These are phyloP conservation scores for Cetonia aurata DNA, from an alignment of 2,888 invertebrate genomes.

Conservation along the genomic window DNA sequence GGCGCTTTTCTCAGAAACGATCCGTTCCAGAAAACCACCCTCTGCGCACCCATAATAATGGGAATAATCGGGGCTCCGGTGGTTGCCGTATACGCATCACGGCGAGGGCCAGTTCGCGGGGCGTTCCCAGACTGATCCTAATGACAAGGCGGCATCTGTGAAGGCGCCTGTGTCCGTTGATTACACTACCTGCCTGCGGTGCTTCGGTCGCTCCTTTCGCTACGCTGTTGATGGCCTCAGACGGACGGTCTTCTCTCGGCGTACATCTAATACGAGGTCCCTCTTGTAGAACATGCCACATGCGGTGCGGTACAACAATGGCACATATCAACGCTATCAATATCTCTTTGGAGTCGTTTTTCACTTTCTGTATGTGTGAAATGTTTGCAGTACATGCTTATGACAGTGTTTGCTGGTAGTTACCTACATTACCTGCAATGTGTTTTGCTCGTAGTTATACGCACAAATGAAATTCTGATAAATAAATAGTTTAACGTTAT, in stretches of 20 bases:
- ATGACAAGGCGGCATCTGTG: constrained; percentile 57
- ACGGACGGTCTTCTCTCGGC: background rate
- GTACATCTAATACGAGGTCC: constrained; percentile 46
- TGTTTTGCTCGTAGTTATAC: too few relatives aligned
- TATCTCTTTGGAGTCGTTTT: constrained; percentile 2
- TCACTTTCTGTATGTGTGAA: constrained; percentile 4
- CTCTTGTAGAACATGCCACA: constrained; percentile 48
- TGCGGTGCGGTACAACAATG: constrained; percentile 44
- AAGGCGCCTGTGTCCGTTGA: constrained; percentile 57
- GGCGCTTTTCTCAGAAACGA: constrained; percentile 37
- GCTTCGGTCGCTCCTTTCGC: background rate
- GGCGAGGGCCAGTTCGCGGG: constrained; percentile 26
- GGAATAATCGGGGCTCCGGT: constrained; percentile 42
- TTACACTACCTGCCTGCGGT: constrained; percentile 52
- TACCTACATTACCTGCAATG: too few relatives aligned
- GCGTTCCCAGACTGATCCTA: constrained; percentile 53
- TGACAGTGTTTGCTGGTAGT: too few relatives aligned
- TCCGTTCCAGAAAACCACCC: constrained; percentile 39
- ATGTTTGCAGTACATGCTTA: background rate
- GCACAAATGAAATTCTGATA: too few relatives aligned
- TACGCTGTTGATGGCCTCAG: background rate
- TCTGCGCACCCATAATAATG: constrained; percentile 42
- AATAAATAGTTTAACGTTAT: too few relatives aligned
- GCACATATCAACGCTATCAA: constrained; percentile 42
- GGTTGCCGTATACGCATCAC: constrained; percentile 36